Conservation (phyloP, 2,888 invertebrate genomes). For the Chesias legatella region DNA sequence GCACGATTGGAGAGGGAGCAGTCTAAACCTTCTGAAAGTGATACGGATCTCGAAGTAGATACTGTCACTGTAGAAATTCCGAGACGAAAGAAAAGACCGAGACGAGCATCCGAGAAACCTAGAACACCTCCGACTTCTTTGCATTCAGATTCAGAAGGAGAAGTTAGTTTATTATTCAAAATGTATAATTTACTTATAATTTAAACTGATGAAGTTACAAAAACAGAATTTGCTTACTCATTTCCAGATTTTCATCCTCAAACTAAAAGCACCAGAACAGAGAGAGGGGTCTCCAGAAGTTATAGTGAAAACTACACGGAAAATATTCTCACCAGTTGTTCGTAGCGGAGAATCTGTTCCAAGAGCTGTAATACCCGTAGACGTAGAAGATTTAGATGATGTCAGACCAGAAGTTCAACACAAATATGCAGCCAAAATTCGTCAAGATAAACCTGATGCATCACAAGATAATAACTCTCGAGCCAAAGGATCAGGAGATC, state of each 20-base stretch:
- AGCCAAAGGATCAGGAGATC: constrained; percentile 58
- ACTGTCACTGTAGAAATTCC: constrained; percentile 77
- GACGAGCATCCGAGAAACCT: constrained; percentile 68
- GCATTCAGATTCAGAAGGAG: constrained; percentile 72
- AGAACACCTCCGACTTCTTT: constrained; percentile 66
- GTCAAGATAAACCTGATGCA: constrained; percentile 38
- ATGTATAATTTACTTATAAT: constrained; percentile 5
- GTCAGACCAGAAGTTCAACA: constrained; percentile 47
- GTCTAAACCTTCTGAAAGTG: constrained; percentile 74
- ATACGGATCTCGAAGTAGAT: constrained; percentile 70
- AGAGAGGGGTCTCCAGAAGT: constrained; percentile 80
- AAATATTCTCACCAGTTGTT: constrained; percentile 87
- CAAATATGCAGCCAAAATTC: constrained; percentile 18
- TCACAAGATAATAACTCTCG: constrained; percentile 41
- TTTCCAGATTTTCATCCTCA: constrained; percentile 64
- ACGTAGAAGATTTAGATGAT: constrained; percentile 60
- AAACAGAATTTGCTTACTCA: too few species aligned
- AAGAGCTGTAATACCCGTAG: constrained; percentile 72
- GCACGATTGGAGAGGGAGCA: constrained; percentile 73
- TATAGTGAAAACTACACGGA: constrained; percentile 89
- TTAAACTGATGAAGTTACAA: too few species aligned
- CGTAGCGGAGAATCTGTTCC: constrained; percentile 77
- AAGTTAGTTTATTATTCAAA: constrained; percentile 44
- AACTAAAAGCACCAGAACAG: constrained; percentile 64
- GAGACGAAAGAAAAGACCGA: constrained; percentile 64